phyloP scores from a whole-genome alignment of 53 echinoderm and acorn worm species.

The Patiria pectinifera region DNA sequence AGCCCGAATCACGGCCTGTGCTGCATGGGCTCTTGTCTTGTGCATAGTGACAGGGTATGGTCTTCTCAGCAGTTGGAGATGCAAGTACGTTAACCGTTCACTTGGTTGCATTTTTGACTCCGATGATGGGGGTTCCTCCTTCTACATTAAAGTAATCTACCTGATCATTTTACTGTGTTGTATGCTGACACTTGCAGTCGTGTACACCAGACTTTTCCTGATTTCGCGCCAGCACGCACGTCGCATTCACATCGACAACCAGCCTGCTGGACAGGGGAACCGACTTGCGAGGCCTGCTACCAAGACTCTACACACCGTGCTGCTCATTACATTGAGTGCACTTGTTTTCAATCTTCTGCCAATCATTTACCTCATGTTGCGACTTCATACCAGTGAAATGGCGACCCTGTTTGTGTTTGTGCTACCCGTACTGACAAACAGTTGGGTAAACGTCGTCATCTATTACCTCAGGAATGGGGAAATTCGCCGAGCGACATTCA shows the following conservation, averaged over 20 bases:
- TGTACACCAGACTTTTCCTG: background rate
- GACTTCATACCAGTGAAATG: background rate
- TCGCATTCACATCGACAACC: background rate
- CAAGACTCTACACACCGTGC: background rate
- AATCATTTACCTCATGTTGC: background rate
- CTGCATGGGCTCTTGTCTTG: background rate
- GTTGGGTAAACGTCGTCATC: constrained; percentile 42
- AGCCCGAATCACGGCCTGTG: constrained; percentile 7
- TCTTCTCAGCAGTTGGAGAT: too few relatives aligned
- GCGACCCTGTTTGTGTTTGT: background rate
- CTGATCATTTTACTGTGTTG: background rate
- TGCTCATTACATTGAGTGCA: background rate
- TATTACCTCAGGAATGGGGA: constrained; percentile 31
- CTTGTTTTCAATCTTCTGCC: background rate
- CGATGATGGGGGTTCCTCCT: background rate
- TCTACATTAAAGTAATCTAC: background rate
- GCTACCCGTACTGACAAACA: constrained; percentile 19
- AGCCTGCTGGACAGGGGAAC: background rate
- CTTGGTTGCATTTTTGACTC: too few relatives aligned
- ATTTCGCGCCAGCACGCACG: background rate
- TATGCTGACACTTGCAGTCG: background rate
- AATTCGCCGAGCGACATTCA: constrained; percentile 16
- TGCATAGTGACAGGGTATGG: background rate
- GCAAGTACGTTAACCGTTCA: too few relatives aligned
- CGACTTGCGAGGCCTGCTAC: background rate